phyloP scores from a whole-genome alignment of 2,113 vertebrate species.

The Camelus bactrianus region DNA sequence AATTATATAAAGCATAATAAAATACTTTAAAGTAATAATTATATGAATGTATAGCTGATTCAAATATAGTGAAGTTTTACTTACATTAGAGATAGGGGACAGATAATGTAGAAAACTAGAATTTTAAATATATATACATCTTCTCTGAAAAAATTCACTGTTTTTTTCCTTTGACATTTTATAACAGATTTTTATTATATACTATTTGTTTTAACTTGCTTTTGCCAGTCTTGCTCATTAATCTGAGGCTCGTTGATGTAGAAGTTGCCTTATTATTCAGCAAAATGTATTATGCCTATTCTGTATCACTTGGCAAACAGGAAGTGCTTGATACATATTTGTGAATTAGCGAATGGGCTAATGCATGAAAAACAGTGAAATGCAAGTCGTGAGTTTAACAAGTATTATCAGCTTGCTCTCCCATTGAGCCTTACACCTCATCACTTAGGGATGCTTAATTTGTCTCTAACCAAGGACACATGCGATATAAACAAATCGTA shows the following conservation, averaged over 20 bases:
- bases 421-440: neutral
- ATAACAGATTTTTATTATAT: neutral
- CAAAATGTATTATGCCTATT: neutral
- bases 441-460: neutral
- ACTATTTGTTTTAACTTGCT: neutral
- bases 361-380: neutral
- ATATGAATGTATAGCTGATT: neutral
- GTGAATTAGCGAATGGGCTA: neutral
- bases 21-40: neutral
- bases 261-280: neutral
- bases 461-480: neutral
- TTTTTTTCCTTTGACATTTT: neutral
- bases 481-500: neutral
- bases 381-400: neutral
- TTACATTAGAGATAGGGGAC: neutral
- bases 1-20: neutral
- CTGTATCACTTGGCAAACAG: neutral
- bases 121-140: neutral
- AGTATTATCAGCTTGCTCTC: neutral
- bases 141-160: neutral
- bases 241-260: neutral
- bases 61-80: neutral
- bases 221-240: neutral
- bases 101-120: neutral
- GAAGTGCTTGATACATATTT: neutral